Evolutionary conservation across 2,113 vertebrate species (phyloP), one percentile per base, ranked within the genome.

Genomic region (Ammodytes dubius): DNA sequence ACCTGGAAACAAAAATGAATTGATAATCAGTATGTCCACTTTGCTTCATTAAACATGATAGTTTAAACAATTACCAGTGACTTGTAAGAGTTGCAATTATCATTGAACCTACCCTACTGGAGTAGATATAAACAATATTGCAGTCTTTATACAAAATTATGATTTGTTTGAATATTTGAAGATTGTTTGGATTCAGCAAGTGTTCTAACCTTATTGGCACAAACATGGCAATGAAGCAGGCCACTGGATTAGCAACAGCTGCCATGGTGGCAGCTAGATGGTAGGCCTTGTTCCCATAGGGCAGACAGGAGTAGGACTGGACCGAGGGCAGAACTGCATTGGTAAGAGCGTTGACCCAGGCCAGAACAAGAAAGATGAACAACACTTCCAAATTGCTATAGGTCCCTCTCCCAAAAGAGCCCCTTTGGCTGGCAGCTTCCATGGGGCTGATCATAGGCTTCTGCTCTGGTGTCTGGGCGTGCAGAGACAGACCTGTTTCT

Each of bases 261-360:
- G 94, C 95, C 92, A 96, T 92, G 8, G 95, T 92, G 37, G 95
- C 93, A 0, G 95, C 91, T 43, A 97, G 91, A 83, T 97, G 96
- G 89, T 97, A 97, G 46, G 95, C 91, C 68, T 91, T 75, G 85
- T 94, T 95, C 13, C 96, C 96, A 0, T 97, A 97, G 7, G 96
- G 96, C 81, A 97, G 93, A 77, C 96, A 96, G 15, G 96, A 96
- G 89, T 96, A 97, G 15, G 96, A 91, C 92, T 97, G 96, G 11
- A 97, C 93, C 0, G 96, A 94, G 1, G 96, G 96, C 53, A 97
- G 93, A 54, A 96, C 95, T 0, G 94, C 95, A 5, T 97, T 97
- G 82, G 96, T 97, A 88, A 97, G 88, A 19, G 94, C 95, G 27
- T 96, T 97, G 57, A 95, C 96, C 96, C 96, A 97, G 9, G 93